Base-by-base conservation (phyloP, 1,140 invertebrate genomes). In the Drusus annulatus region DNA sequence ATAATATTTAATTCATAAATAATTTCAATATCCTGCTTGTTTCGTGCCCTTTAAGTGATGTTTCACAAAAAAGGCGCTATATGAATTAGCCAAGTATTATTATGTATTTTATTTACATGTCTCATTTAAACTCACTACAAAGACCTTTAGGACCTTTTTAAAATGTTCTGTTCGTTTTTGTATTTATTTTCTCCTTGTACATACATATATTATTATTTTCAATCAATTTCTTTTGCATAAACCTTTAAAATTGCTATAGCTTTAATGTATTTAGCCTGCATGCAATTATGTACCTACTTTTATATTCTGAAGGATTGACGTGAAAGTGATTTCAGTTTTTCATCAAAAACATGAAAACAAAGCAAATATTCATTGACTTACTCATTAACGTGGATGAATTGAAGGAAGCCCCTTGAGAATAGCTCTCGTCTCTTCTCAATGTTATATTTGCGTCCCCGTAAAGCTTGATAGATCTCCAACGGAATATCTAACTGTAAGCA, bases 241-340 rank as follows among this genome's bases (percentile, higher is more conserved):
- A 45, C 36, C 36, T 45, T 45, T 45, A 13, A 45, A 45, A 45
- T 45, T 45, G 36, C 36, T 54, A 58, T 75, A 31, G 63, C 7
- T 52, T 77, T 25, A 36, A 54, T 62, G 25, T 19, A 52, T 78
- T 79, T 79, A 71, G 50, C 36, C 50, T 78, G 76, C 76, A 78
- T 78, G 76, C 58, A 68, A 45, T 52, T 71, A 51, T 71, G 56
- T 79, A 65, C 78, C 10, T 78, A 65, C 60, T 77, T 82, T 60
- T 76, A 74, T 60, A 74, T 56, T 25, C 28, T 36, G 16, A 76
- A 60, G 60, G 76, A 68, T 78, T 75, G 25, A 28, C 62, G 79
- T 80, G 79, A 76, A 76, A 80, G 76, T 80, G 79, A 80, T 80
- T 80, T 80, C 79, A 80, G 63, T 78, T 62, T 76, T 75, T 63